Conservation (phyloP, 2,888 invertebrate genomes). For the Himalopsyche tibetana region DNA sequence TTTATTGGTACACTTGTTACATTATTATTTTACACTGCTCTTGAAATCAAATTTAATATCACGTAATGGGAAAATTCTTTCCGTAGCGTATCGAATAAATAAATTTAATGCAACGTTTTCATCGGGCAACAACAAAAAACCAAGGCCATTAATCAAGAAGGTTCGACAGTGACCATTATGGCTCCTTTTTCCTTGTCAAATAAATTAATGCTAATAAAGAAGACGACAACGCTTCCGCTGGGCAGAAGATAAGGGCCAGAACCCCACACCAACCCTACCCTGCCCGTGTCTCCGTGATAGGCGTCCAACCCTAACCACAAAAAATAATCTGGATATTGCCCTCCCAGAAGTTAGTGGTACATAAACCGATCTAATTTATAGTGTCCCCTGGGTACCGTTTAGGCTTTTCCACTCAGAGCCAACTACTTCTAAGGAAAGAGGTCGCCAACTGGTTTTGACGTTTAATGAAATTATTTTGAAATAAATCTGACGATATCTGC, state of each 20-base stretch:
- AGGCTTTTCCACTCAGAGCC: slow-evolving; percentile 59
- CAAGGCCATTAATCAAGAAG: slow-evolving; percentile 1
- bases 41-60: not conserved
- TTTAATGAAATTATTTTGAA: slow-evolving; percentile 15
- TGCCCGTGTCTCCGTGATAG: slow-evolving; percentile 44
- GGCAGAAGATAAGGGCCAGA: slow-evolving; percentile 60
- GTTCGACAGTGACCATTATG: slow-evolving; percentile 43
- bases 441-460: slow-evolving; percentile 12
- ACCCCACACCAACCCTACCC: slow-evolving; percentile 19
- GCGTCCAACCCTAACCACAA: slow-evolving; percentile 64
- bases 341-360: slow-evolving; percentile 63
- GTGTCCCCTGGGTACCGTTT: slow-evolving; percentile 65
- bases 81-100: not conserved
- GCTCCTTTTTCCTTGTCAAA: slow-evolving; percentile 59
- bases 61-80: not conserved
- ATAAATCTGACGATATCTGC: slow-evolving; percentile 13
- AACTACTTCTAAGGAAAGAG: slow-evolving; percentile 23
- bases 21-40: too few species aligned
- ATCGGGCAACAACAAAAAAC: slow-evolving; percentile 33
- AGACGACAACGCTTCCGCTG: slow-evolving; percentile 53
- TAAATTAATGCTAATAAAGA: slow-evolving; percentile 66
- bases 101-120: slow-evolving; percentile 37
- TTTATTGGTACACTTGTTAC: too few species aligned
- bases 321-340: slow-evolving; percentile 66
- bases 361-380: slow-evolving; percentile 66